A percentile compares a stretch with the other conserved stretches of the same genome.
phyloP scores from a whole-genome alignment of 2,113 vertebrate genomes.

The Petroica traversi region DNA sequence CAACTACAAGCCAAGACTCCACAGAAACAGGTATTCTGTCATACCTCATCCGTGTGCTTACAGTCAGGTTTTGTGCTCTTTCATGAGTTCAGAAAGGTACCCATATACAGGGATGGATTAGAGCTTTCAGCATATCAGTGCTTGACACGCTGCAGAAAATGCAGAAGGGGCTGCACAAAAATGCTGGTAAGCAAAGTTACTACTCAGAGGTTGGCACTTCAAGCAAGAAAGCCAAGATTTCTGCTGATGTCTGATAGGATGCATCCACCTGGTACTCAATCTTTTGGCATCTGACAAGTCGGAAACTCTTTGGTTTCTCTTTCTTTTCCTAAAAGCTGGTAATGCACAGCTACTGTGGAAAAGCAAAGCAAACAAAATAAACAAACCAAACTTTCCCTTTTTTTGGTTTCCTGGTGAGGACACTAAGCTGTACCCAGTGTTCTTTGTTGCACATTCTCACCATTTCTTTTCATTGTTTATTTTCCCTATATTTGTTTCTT shows the following conservation, averaged over 20 bases:
- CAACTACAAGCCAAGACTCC: background rate
- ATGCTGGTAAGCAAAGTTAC: background rate
- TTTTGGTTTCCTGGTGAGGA: background rate
- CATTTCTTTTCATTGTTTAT: background rate
- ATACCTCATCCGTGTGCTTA: background rate
- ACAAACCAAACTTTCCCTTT: background rate
- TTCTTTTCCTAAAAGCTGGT: background rate
- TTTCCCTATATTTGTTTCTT: background rate
- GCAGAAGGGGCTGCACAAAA: background rate
- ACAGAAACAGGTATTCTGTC: background rate
- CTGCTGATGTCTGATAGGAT: background rate
- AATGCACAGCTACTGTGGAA: rapidly evolving
- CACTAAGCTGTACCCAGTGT: background rate
- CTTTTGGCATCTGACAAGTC: background rate
- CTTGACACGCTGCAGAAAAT: background rate
- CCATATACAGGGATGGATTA: background rate
- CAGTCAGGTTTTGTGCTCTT: background rate
- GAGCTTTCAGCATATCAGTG: background rate
- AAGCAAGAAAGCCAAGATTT: background rate
- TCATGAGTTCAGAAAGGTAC: background rate
- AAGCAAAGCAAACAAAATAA: background rate
- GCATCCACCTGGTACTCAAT: background rate
- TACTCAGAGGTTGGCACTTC: background rate
- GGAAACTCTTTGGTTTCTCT: background rate
- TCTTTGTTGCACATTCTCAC: background rate